These are phyloP conservation scores for Scophthalmus maximus DNA, from an alignment of 2,113 vertebrate genomes.

Conservation along the genomic window DNA sequence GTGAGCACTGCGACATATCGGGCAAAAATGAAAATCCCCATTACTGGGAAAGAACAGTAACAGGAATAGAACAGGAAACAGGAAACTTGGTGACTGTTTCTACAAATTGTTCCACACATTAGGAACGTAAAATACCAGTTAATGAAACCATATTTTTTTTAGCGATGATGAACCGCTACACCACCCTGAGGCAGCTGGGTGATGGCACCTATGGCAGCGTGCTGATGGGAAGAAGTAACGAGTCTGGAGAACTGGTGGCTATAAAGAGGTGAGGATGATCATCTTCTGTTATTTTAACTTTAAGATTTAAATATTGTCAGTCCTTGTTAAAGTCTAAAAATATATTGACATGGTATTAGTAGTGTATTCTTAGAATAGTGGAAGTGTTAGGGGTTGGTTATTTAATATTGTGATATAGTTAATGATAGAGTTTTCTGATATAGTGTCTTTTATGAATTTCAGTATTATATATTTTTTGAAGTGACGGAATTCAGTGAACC, in stretches of 20 bases:
- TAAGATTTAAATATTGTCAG: background rate
- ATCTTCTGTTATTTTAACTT: background rate
- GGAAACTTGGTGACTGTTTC: background rate
- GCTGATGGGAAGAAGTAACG: conserved; percentile 95
- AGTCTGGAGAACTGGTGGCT: conserved; percentile 96
- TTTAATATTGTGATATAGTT: no score
- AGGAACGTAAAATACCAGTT: conserved; percentile 45
- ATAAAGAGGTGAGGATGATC: conserved; percentile 90
- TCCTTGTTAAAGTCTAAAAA: background rate
- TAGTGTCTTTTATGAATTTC: no score
- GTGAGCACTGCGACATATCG: background rate
- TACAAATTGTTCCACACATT: background rate
- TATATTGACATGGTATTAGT: background rate
- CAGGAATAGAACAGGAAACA: background rate
- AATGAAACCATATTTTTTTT: conserved; percentile 40
- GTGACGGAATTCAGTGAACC: no score
- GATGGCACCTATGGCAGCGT: conserved; percentile 98
- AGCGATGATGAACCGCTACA: conserved; percentile 95
- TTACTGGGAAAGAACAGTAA: conserved; percentile 8
- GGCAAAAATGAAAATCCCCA: background rate
- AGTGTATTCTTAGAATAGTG: no score
- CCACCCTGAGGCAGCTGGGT: conserved; percentile 92
- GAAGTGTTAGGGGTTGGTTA: no score
- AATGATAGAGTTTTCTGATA: no score
- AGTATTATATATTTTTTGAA: no score